Base-by-base conservation (phyloP, 2,888 invertebrate species). In the Pyralis farinalis region DNA sequence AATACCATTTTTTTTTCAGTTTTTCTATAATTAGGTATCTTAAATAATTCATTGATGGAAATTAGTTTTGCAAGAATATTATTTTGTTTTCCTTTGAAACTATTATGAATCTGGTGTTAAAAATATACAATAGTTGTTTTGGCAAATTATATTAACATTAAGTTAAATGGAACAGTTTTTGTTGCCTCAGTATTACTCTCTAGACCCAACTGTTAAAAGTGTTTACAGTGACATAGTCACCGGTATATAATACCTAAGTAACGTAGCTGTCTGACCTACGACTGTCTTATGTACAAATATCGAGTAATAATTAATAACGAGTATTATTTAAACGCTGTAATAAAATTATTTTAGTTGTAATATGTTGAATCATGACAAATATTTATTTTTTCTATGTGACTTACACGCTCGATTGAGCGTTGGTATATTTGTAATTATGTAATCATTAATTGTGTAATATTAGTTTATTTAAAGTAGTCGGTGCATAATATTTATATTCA, bases 331-430 rank as follows among this genome's bases (percentile, higher is more conserved):
- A 63, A 71, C 60, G 69, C 67, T 66, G 67, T 57, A 62, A 49
- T 50, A 61, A 58, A 55, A 57, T 68, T 70, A 72, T 70, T 70
- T 75, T 78, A 78, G 70, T 53, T 69, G 58, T 78, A 70, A 63
- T 70, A 68, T 60, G 75, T 85, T 82, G 54, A 74, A 80, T 77
- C 85, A 85, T 85, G 85, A 86, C 84, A 86, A 79, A 77, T 80
- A 77, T 80, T 82, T 83, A 76, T 81, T 81, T 77, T 68, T 67
- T 72, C 63, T 67, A 49, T 57, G 46, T 56, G 58, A 55, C 60
- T 47, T 56, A 47, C 44, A 52, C 22, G 35, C 37, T 37, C 11
- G 38, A 30, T 7, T 40, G 31, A 16, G 31, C 28, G 12, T 37
- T 34, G 10, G 5, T 12, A 16, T n/a, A 12, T 33, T 39, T 39